Conservation (phyloP, 1,140 invertebrate species). For the Macrobrachium nipponense region DNA sequence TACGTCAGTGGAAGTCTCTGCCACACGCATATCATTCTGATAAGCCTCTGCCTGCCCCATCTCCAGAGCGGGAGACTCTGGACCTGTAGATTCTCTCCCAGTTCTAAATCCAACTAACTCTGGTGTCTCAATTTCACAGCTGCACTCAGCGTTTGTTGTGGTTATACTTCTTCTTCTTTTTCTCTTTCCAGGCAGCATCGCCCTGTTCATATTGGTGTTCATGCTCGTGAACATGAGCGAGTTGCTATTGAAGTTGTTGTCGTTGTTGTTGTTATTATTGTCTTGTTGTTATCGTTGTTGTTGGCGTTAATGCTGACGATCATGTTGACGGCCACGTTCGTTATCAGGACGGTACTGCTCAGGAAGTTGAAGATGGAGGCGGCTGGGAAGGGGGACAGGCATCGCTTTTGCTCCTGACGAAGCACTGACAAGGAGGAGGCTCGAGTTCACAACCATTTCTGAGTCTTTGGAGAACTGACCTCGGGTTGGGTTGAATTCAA, state of each 20-base stretch:
- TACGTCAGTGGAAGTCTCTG: too few relatives aligned
- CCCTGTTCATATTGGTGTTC: conserved; percentile 49
- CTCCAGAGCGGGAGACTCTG: too few relatives aligned
- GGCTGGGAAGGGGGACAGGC: conserved; percentile 3
- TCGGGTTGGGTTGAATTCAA: not conserved
- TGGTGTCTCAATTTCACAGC: not conserved
- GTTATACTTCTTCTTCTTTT: not conserved
- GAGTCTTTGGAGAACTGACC: not conserved
- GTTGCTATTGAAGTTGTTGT: conserved; percentile 35
- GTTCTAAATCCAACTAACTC: not conserved
- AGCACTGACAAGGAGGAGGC: too few relatives aligned
- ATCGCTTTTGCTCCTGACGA: not conserved
- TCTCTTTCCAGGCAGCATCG: not conserved
- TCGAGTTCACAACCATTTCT: not conserved
- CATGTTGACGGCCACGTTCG: conserved; percentile 35
- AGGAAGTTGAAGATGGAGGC: conserved; percentile 43
- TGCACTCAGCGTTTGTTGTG: not conserved
- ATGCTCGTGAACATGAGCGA: conserved; percentile 14
- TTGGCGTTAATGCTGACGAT: conserved; percentile 47
- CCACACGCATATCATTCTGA: too few relatives aligned
- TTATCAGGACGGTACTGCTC: conserved; percentile 33
- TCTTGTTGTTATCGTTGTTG: conserved; percentile 50
- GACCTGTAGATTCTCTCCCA: not conserved
- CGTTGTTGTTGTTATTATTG: conserved; percentile 48
- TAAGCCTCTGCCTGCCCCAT: too few relatives aligned